Percentiles rank a stretch among this genome's conserved stretches.
Conservation (phyloP, 2,113 vertebrate species). For the Gobiocypris rarus region DNA sequence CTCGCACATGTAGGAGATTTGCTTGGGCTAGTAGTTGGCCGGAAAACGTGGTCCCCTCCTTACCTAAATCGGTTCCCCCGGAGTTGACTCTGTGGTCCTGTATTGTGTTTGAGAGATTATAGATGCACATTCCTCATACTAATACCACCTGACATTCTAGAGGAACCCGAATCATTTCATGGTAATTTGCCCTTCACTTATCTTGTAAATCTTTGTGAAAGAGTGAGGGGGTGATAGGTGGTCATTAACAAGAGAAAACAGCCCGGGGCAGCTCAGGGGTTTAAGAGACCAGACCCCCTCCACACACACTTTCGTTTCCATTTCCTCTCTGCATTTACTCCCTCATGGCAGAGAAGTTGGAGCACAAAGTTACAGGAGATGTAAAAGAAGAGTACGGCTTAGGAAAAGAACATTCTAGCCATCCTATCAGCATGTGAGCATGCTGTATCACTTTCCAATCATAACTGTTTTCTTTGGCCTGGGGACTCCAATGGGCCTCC, state of each 20-base stretch:
- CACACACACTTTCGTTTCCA: constrained; percentile 41
- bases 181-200: constrained; percentile 75
- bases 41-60: not conserved
- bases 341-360: constrained; percentile 44
- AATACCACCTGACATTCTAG: constrained; percentile 74
- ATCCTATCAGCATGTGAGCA: constrained; percentile 70
- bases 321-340: constrained; percentile 39
- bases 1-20: constrained; percentile 14
- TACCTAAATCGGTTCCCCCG: not conserved
- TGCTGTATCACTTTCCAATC: constrained; percentile 70
- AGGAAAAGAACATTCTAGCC: constrained; percentile 58
- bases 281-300: constrained; percentile 62
- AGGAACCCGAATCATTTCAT: constrained; percentile 74
- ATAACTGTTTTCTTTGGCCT: constrained; percentile 71
- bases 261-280: constrained; percentile 66
- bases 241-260: constrained; percentile 79
- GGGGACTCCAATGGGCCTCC: constrained; percentile 64
- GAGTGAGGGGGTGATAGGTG: constrained; percentile 73
- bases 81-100: not conserved
- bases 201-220: constrained; percentile 76
- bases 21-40: not conserved
- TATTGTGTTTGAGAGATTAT: constrained; percentile 47
- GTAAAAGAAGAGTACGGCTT: constrained; percentile 28
- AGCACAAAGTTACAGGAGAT: constrained; percentile 42
- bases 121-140: constrained; percentile 54